Percentiles rank a stretch among this genome's conserved stretches.
Conservation (phyloP, 2,113 vertebrate species). For the Numida meleagris region DNA sequence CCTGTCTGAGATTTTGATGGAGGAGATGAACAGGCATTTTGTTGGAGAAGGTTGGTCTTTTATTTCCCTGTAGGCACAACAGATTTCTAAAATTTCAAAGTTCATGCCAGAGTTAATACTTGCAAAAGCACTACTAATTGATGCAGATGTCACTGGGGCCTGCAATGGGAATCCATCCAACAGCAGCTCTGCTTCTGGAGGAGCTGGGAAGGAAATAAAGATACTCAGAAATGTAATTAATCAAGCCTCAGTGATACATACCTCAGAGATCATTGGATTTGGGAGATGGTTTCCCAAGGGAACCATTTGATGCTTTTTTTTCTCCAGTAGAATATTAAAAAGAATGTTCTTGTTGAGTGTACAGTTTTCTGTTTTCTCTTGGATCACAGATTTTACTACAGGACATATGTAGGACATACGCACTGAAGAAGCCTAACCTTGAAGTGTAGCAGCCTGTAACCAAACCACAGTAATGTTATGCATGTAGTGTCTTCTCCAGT, state of each 20-base stretch:
- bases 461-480: not conserved
- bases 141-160: not conserved
- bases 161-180: not conserved
- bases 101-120: not conserved
- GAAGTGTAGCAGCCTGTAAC: not conserved
- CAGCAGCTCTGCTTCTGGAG: not conserved
- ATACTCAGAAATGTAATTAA: not conserved
- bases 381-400: not conserved
- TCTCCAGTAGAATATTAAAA: not conserved
- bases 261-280: not conserved
- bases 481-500: not conserved
- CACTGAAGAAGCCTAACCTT: not conserved
- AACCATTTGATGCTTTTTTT: not conserved
- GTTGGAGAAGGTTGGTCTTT: not conserved
- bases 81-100: not conserved
- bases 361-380: not conserved
- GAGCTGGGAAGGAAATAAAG: not conserved
- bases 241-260: not conserved
- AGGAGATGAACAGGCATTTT: not conserved
- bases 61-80: not conserved
- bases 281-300: not conserved
- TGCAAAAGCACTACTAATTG: not conserved
- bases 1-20: not conserved
- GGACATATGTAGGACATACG: fast-evolving
- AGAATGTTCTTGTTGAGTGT: fast-evolving